Conservation (phyloP, 1,140 invertebrate genomes). For the Paraescarpia echinospica region DNA sequence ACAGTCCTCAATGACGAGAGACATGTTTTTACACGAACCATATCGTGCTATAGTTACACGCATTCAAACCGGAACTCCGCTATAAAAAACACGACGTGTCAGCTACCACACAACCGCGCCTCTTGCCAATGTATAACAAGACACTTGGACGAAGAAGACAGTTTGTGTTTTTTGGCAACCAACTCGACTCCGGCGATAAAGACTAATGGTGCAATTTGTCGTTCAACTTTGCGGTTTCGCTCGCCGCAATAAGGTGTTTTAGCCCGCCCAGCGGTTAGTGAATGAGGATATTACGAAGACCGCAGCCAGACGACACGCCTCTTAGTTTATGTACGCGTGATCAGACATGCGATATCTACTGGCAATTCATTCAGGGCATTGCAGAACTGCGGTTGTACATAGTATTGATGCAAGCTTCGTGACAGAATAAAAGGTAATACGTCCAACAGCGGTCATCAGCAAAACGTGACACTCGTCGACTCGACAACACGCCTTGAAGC, state of each 20-base stretch:
- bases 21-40: too few species aligned
- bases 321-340: background rate
- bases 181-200: background rate
- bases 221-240: background rate
- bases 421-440: background rate
- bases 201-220: background rate
- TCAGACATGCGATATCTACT: background rate
- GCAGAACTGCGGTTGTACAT: background rate
- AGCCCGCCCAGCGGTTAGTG: background rate
- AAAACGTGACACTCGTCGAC: background rate
- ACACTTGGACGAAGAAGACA: too few species aligned
- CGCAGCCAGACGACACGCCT: background rate
- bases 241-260: background rate
- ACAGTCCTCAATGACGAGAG: too few species aligned
- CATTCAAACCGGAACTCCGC: too few species aligned
- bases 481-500: background rate
- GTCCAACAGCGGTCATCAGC: background rate
- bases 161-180: background rate
- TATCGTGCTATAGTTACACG: too few species aligned
- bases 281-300: background rate
- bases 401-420: too few species aligned
- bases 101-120: too few species aligned
- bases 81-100: too few species aligned
- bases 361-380: background rate
- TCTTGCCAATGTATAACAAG: too few species aligned